These are phyloP conservation scores for Odontocolon sp. DNA, from an alignment of 2,888 invertebrate species.

Conservation along the genomic window DNA sequence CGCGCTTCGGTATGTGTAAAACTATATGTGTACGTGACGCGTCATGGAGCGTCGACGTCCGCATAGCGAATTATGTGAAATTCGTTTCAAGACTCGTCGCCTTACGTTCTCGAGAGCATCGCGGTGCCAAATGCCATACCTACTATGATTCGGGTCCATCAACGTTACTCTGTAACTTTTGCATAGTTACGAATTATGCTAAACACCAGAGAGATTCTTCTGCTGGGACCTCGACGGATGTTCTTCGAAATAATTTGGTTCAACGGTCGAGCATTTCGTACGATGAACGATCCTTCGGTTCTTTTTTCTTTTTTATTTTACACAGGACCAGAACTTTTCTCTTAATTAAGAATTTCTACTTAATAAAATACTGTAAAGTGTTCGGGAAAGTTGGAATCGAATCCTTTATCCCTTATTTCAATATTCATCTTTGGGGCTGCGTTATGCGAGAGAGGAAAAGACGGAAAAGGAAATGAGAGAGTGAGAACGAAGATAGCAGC, in stretches of 20 bases:
- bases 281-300: too few species aligned
- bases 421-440: neutral
- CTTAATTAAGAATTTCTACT: neutral
- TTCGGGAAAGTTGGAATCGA: neutral
- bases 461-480: too few species aligned
- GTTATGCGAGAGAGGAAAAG: neutral
- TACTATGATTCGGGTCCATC: constrained; percentile 24
- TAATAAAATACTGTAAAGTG: constrained; percentile 3
- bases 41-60: constrained; percentile 49
- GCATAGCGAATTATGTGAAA: constrained; percentile 59
- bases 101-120: constrained; percentile 26
- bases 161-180: constrained; percentile 9
- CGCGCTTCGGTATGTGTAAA: constrained; percentile 33
- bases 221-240: too few species aligned
- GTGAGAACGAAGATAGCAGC: neutral
- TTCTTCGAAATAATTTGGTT: too few species aligned
- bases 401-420: constrained; percentile 10
- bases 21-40: constrained; percentile 19
- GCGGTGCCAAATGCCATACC: constrained; percentile 20
- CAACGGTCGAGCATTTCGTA: too few species aligned
- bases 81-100: constrained; percentile 26
- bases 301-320: neutral
- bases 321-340: neutral
- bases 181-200: constrained; percentile 39
- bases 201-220: too few species aligned